Percentiles rank a stretch among this genome's conserved stretches.
phyloP scores from a whole-genome alignment of 1,140 invertebrate genomes.

The Lamellibrachia luymesi region DNA sequence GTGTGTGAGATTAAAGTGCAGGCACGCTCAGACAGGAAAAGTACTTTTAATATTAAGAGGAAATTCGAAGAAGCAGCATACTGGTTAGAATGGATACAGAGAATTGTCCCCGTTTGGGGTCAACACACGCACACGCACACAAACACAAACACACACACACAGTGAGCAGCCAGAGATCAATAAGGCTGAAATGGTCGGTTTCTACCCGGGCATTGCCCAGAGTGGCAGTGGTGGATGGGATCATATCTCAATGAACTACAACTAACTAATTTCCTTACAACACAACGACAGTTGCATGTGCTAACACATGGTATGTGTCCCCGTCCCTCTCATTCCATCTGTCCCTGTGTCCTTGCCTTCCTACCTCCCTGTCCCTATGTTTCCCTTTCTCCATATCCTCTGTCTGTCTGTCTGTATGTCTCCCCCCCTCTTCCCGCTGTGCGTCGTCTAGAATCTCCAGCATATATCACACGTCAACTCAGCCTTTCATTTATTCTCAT shows the following conservation, averaged over 20 bases:
- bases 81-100: background rate
- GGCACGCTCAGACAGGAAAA: background rate
- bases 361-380: background rate
- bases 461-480: background rate
- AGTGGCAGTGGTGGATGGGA: too few relatives aligned
- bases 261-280: too few relatives aligned
- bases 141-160: slow-evolving; percentile 7
- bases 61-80: background rate
- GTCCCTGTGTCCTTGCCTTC: background rate
- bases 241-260: too few relatives aligned
- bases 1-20: background rate
- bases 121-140: background rate
- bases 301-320: background rate
- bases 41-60: background rate
- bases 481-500: background rate
- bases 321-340: too few relatives aligned
- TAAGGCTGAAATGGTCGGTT: too few relatives aligned
- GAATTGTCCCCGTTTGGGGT: background rate
- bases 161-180: background rate
- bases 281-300: too few relatives aligned
- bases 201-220: too few relatives aligned
- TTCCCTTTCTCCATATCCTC: background rate
- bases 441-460: too few relatives aligned
- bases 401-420: slow-evolving; percentile 13
- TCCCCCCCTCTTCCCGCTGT: background rate